Evolutionary conservation across 2,113 vertebrate species (phyloP).

Genomic region (Papio anubis): DNA sequence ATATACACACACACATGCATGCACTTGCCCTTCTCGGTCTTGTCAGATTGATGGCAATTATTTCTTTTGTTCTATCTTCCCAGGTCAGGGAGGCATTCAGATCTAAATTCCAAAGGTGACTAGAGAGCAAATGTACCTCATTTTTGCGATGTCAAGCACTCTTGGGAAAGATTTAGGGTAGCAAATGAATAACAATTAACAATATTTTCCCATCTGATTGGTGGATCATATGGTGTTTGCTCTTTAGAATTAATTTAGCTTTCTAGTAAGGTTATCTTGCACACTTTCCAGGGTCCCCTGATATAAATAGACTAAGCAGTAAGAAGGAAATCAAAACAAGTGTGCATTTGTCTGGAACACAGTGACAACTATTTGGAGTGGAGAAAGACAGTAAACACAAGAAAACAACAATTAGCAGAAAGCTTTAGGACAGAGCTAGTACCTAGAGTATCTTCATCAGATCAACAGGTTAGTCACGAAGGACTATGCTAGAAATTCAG

Average conservation of each 20-base stretch:
- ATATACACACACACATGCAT: not conserved
- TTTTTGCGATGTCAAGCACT: conserved; percentile 57
- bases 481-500: not conserved
- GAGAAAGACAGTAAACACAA: conserved; percentile 64
- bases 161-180: conserved; percentile 71
- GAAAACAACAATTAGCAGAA: conserved; percentile 70
- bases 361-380: conserved; percentile 41
- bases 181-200: conserved; percentile 63
- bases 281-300: conserved; percentile 80
- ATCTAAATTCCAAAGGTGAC: conserved; percentile 60
- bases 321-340: conserved; percentile 79
- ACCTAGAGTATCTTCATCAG: not conserved
- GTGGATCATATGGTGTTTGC: conserved; percentile 63
- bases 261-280: conserved; percentile 82
- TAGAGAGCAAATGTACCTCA: conserved; percentile 27
- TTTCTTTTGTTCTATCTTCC: conserved; percentile 65
- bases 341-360: conserved; percentile 69
- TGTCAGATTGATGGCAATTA: conserved; percentile 51
- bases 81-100: conserved; percentile 54
- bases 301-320: conserved; percentile 71
- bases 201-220: conserved; percentile 70
- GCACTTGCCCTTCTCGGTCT: conserved; percentile 32
- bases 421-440: not conserved
- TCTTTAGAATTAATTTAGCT: conserved; percentile 76
- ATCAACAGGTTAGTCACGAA: not conserved